phyloP scores from a whole-genome alignment of 2,888 invertebrate genomes.

The Heterodera filipjevi region DNA sequence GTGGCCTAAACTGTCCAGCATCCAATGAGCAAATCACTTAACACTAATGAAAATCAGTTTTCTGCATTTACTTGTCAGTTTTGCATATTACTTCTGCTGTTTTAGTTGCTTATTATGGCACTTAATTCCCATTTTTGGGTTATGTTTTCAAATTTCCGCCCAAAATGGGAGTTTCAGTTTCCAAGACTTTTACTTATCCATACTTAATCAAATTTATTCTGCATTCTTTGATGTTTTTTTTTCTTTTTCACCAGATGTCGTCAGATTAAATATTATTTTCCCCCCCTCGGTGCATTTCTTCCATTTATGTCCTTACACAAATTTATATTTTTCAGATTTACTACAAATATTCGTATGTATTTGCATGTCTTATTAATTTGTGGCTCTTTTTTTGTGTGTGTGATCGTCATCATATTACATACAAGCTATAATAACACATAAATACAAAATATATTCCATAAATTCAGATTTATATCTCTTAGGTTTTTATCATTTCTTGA shows the following conservation, averaged over 20 bases:
- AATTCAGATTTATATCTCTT: no score
- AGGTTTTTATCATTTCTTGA: no score
- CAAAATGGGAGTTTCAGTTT: neutral
- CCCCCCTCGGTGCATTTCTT: neutral
- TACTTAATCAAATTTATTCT: neutral
- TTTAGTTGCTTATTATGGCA: neutral
- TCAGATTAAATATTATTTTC: neutral
- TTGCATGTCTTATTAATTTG: no score
- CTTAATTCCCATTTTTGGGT: neutral
- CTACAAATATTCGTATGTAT: neutral
- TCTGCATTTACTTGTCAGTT: no score
- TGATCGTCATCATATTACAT: no score
- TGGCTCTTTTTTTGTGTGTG: no score
- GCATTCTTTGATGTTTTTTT: neutral
- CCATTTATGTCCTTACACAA: neutral
- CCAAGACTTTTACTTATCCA: neutral
- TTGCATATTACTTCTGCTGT: no score
- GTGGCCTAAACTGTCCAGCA: no score
- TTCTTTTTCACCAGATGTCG: neutral
- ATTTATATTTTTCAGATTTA: neutral
- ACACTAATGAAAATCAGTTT: no score
- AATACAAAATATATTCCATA: no score
- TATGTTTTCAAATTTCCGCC: neutral
- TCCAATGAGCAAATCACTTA: no score
- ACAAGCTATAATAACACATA: no score